phyloP scores from a whole-genome alignment of 2,888 invertebrate species.

The Hylaea fasciaria region DNA sequence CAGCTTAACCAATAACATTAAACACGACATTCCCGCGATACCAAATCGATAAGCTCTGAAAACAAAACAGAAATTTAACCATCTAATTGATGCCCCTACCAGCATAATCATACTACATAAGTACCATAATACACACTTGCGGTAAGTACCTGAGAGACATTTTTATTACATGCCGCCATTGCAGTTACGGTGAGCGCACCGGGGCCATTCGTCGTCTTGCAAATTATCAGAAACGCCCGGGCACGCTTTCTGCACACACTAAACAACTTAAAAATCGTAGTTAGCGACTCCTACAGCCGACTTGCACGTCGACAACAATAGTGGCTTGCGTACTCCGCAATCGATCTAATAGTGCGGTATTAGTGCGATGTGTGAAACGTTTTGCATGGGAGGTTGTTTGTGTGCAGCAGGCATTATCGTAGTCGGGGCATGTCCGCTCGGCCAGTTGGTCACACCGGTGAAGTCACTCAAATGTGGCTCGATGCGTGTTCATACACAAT shows the following conservation, averaged over 20 bases:
- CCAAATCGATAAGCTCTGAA: neutral
- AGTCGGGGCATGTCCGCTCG: conserved; percentile 18
- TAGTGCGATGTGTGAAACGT: conserved; percentile 42
- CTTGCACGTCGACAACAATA: conserved; percentile 54
- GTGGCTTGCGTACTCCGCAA: conserved; percentile 47
- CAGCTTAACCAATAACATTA: no score
- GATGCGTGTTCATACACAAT: no score
- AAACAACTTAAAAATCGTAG: conserved; percentile 73
- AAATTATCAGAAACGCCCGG: conserved; percentile 76
- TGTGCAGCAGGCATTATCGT: conserved; percentile 13
- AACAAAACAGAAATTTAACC: neutral
- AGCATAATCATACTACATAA: conserved; percentile 6
- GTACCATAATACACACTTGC: conserved; percentile 26
- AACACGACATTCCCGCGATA: no score
- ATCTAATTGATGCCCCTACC: conserved; percentile 16
- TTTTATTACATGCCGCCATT: conserved; percentile 56
- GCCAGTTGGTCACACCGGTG: no score
- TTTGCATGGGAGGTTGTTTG: conserved; percentile 26
- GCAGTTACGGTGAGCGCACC: conserved; percentile 66
- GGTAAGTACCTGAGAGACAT: conserved; percentile 43
- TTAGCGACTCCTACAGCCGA: conserved; percentile 62
- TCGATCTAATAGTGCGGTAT: conserved; percentile 46
- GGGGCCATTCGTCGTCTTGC: conserved; percentile 61
- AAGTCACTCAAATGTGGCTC: no score
- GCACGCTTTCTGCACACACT: conserved; percentile 82